Evolutionary conservation across 1,140 invertebrate species (phyloP).

Genomic region (Hestina assimilis): DNA sequence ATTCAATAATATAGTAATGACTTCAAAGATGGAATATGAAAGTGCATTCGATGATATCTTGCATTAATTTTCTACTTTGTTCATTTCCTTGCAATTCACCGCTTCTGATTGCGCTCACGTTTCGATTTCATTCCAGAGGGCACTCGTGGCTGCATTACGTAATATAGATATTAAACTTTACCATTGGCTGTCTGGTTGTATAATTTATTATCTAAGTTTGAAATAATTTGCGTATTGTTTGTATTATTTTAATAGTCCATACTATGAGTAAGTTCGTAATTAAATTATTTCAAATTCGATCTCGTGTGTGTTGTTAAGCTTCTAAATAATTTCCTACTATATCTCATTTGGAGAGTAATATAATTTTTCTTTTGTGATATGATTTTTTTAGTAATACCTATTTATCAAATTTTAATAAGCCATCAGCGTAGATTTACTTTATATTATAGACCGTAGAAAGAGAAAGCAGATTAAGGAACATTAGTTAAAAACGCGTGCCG

Average conservation of each 20-base stretch:
- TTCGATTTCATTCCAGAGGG: constrained; percentile 1
- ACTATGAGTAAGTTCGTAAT: no score
- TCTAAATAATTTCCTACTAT: no score
- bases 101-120: constrained; percentile 5
- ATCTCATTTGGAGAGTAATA: no score
- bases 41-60: background rate
- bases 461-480: no score
- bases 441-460: no score
- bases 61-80: background rate
- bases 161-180: constrained; percentile 16
- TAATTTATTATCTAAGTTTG: constrained; percentile 6
- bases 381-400: no score
- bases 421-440: no score
- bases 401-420: no score
- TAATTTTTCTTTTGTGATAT: no score
- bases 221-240: constrained; percentile 1
- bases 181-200: constrained; percentile 1
- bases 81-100: constrained; percentile 9
- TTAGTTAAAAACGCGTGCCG: no score
- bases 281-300: no score
- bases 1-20: background rate
- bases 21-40: background rate
- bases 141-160: background rate
- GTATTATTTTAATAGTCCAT: background rate
- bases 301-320: no score